These are phyloP conservation scores for Empidonax alnorum DNA, from an alignment of 2,113 vertebrate species.

Conservation along the genomic window DNA sequence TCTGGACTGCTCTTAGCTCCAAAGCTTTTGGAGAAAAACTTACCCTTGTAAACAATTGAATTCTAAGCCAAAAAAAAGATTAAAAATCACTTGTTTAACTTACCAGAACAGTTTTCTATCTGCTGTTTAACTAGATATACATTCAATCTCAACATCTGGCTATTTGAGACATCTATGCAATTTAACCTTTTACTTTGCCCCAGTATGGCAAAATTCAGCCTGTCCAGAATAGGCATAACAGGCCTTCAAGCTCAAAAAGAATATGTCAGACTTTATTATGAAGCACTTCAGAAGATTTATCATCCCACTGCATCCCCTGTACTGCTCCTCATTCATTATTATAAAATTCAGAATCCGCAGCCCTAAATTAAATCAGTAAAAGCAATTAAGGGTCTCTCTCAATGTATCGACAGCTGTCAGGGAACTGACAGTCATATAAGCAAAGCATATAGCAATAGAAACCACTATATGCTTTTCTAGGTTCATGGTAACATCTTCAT, in stretches of 20 bases:
- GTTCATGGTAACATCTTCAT: neutral
- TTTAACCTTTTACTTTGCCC: neutral
- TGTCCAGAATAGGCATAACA: neutral
- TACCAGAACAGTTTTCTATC: neutral
- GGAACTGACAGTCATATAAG: neutral
- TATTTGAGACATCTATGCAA: rapidly evolving
- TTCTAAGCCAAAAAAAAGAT: neutral
- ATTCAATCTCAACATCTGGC: neutral
- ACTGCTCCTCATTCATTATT: neutral
- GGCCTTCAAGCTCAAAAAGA: neutral
- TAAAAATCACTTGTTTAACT: neutral
- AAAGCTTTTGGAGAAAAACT: neutral
- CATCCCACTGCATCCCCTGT: rapidly evolving
- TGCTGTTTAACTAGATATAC: neutral
- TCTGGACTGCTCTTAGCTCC: neutral
- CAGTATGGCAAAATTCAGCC: neutral
- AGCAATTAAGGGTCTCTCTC: neutral
- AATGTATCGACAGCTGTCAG: neutral
- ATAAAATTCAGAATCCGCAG: neutral
- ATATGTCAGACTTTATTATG: neutral
- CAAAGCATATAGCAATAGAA: neutral
- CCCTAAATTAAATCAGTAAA: neutral
- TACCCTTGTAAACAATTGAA: neutral
- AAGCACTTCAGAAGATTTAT: neutral
- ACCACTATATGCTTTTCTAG: neutral